A percentile compares a stretch with the other conserved stretches of the same genome.
Evolutionary conservation across 2,797 vertebrate species (phyloP).

Genomic region (Onychomys arenicola): DNA sequence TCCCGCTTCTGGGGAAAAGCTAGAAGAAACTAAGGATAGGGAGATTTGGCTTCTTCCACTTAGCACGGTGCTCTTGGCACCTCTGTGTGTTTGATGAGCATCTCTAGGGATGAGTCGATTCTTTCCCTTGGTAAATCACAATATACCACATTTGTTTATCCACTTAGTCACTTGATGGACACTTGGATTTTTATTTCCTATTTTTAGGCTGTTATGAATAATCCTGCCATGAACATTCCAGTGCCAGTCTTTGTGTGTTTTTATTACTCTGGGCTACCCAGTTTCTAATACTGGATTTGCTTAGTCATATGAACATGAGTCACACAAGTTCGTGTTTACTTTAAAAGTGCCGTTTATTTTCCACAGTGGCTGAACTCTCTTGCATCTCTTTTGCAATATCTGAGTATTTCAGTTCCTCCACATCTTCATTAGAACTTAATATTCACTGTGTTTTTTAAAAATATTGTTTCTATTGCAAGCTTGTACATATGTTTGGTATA

Average conservation of each 20-base stretch:
- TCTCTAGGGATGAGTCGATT: not conserved
- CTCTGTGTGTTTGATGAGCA: no score
- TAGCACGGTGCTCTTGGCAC: not conserved
- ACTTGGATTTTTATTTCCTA: conserved; percentile 2
- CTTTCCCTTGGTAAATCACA: not conserved
- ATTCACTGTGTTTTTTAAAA: not conserved
- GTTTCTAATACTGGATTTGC: not conserved
- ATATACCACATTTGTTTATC: not conserved
- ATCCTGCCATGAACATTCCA: not conserved
- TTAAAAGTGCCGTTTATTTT: not conserved
- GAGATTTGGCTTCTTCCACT: not conserved
- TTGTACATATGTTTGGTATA: not conserved
- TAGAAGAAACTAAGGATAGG: not conserved
- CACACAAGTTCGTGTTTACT: not conserved
- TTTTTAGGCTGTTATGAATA: conserved; percentile 19
- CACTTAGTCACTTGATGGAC: not conserved
- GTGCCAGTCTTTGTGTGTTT: not conserved
- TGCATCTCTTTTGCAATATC: not conserved
- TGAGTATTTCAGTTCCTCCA: not conserved
- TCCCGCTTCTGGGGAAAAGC: not conserved
- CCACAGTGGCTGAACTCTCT: not conserved
- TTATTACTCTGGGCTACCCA: not conserved
- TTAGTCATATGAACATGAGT: conserved; percentile 1
- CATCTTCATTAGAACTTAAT: not conserved
- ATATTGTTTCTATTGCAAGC: not conserved